These are phyloP conservation scores for Colistium nudipinnis DNA, from an alignment of 2,113 vertebrate genomes.

Conservation along the genomic window DNA sequence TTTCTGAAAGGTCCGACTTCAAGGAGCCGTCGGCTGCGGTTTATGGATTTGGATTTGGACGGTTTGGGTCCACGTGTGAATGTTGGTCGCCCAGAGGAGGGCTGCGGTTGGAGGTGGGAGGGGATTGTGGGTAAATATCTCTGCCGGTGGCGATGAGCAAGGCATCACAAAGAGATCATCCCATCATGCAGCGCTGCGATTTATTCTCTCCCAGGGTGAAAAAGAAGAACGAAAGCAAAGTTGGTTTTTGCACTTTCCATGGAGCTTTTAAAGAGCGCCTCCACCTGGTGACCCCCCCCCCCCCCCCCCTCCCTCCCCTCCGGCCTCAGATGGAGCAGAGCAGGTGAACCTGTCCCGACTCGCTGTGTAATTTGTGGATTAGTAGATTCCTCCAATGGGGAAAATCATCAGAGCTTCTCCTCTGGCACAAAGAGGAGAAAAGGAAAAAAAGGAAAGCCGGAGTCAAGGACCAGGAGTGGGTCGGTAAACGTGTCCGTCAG, in stretches of 20 bases:
- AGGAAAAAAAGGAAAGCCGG: neutral
- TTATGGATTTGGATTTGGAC: too few species aligned
- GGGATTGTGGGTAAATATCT: neutral
- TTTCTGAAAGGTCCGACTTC: too few species aligned
- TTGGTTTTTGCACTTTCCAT: constrained; percentile 1
- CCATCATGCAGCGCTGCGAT: too few species aligned
- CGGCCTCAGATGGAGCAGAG: constrained; percentile 43
- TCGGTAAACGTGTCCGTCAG: too few species aligned
- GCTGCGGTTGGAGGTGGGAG: too few species aligned
- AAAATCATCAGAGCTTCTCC: constrained; percentile 76
- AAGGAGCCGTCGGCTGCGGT: too few species aligned
- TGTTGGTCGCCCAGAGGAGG: too few species aligned
- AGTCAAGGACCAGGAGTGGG: too few species aligned
- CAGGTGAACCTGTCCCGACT: constrained; percentile 87
- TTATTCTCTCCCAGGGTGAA: neutral
- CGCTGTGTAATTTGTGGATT: constrained; percentile 91
- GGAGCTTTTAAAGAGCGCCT: constrained; percentile 16
- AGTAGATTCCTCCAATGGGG: constrained; percentile 86
- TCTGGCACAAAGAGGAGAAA: neutral
- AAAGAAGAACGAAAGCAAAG: neutral
- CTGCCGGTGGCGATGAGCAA: too few species aligned
- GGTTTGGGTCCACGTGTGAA: too few species aligned
- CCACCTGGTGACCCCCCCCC: constrained; percentile 19
- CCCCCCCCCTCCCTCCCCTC: neutral
- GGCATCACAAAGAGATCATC: too few species aligned